Evolutionary conservation across 2,888 invertebrate species (phyloP).

Genomic region (Amiota minor): DNA sequence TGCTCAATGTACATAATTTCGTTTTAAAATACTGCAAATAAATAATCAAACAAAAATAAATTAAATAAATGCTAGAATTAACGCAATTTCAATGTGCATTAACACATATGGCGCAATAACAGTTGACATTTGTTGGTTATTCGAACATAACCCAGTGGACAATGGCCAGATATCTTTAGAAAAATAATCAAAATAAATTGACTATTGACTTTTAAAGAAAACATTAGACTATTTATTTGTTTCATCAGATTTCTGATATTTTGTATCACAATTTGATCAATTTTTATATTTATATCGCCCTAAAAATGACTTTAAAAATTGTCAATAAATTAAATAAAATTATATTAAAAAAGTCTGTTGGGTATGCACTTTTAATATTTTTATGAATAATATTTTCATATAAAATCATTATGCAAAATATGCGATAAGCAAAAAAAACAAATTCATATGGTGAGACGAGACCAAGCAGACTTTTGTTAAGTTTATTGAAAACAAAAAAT

Average conservation of each 20-base stretch:
- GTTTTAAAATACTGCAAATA: constrained; percentile 22
- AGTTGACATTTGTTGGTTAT: background rate
- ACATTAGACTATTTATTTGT: no score
- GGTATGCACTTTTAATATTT: background rate
- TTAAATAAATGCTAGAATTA: constrained; percentile 20
- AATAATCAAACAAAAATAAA: constrained; percentile 24
- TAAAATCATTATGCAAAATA: constrained; percentile 25
- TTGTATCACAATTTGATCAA: no score
- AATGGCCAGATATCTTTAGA: background rate
- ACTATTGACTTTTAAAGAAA: no score
- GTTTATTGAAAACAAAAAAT: constrained; percentile 12
- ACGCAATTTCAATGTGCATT: constrained; percentile 14
- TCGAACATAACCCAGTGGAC: constrained; percentile 3
- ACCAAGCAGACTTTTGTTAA: background rate
- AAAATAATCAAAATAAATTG: no score
- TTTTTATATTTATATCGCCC: no score
- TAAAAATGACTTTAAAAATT: no score
- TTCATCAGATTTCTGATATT: no score
- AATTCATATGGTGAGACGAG: constrained; percentile 7
- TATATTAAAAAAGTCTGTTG: background rate
- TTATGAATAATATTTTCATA: constrained; percentile 21
- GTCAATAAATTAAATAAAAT: no score
- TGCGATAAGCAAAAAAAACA: constrained; percentile 10
- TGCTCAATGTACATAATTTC: constrained; percentile 7
- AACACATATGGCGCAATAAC: background rate